Evolutionary conservation across 2,113 vertebrate species (phyloP).

Genomic region (Columba janthina): DNA sequence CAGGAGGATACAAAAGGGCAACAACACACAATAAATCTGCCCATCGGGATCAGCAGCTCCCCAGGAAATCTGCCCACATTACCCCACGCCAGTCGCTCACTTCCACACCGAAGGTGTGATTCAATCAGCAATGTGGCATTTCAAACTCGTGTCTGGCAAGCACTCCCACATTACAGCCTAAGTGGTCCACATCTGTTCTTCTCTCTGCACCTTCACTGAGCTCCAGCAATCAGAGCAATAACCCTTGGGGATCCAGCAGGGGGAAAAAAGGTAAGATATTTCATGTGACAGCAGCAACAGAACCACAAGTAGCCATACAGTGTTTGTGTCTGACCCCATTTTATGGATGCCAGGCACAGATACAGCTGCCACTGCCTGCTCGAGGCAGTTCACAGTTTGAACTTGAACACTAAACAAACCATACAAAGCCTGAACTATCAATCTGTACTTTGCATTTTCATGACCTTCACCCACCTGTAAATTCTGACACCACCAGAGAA

Average conservation of each 20-base stretch:
- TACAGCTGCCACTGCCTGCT: background rate
- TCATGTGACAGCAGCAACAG: background rate
- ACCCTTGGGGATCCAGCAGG: background rate
- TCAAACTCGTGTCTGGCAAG: background rate
- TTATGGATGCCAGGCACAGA: background rate
- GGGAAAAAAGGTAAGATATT: background rate
- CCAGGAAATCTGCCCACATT: background rate
- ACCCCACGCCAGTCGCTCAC: accelerated
- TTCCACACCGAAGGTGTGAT: background rate
- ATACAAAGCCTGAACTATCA: background rate
- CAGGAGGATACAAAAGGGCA: background rate
- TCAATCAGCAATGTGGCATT: background rate
- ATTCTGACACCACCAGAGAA: background rate
- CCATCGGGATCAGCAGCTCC: background rate
- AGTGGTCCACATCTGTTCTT: background rate
- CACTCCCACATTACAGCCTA: background rate
- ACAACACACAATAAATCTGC: background rate
- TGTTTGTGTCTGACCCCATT: background rate
- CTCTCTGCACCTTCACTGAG: background rate
- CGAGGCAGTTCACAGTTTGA: background rate
- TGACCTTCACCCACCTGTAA: background rate
- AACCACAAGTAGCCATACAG: accelerated
- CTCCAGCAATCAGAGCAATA: background rate
- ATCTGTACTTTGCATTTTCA: background rate
- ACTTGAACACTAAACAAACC: background rate